A percentile compares a stretch with the other conserved stretches of the same genome.
Conservation (phyloP, 2,113 vertebrate genomes). For the Stegostoma tigrinum region DNA sequence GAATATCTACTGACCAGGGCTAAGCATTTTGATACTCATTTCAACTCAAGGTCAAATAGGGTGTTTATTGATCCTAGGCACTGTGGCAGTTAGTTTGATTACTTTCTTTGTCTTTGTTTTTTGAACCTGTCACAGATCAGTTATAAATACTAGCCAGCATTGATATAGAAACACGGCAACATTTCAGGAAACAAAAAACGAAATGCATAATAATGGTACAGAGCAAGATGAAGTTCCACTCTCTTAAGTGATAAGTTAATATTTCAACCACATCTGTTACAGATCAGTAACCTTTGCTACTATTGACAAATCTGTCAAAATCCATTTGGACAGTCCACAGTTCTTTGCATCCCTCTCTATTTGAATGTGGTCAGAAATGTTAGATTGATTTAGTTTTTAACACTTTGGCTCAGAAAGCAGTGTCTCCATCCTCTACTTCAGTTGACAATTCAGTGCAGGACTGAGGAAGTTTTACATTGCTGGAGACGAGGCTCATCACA, state of each 20-base stretch:
- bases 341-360: background rate
- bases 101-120: background rate
- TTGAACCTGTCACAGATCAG: background rate
- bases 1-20: constrained; percentile 57
- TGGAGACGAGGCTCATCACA: background rate
- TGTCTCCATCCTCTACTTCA: background rate
- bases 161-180: background rate
- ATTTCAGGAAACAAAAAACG: background rate
- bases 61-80: constrained; percentile 53
- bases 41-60: constrained; percentile 60
- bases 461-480: background rate
- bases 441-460: background rate
- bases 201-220: background rate
- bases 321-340: background rate
- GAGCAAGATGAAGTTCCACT: background rate
- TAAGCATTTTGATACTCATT: constrained; percentile 51
- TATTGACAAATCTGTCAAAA: constrained; percentile 18
- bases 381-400: background rate
- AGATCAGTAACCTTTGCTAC: background rate
- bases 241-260: background rate
- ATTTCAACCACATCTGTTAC: constrained; percentile 3
- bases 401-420: background rate
- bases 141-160: background rate
- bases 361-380: background rate
- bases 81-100: constrained; percentile 42